A percentile compares a stretch with the other conserved stretches of the same genome.
These are phyloP conservation scores for Aphidius ervi DNA, from an alignment of 1,140 invertebrate species.

Conservation along the genomic window DNA sequence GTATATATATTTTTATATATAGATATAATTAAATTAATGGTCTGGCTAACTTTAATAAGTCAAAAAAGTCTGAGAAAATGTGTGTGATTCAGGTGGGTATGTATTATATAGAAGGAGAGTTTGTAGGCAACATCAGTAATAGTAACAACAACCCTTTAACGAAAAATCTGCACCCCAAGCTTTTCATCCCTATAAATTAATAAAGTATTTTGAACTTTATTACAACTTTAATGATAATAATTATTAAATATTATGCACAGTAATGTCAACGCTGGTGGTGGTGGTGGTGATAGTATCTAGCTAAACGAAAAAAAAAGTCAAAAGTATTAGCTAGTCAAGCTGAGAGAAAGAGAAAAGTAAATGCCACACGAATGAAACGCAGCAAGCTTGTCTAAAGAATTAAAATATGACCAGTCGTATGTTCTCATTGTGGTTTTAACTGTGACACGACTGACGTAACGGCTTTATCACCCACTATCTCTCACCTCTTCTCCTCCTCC, in stretches of 20 bases:
- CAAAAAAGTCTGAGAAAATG: conserved; percentile 6
- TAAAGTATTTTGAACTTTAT: conserved; percentile 55
- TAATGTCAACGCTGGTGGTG: conserved; percentile 43
- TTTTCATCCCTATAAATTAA: conserved; percentile 53
- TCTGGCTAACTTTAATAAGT: not conserved
- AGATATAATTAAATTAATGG: not conserved
- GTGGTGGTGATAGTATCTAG: conserved; percentile 18
- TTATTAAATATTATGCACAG: conserved; percentile 54
- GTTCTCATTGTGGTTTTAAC: conserved; percentile 50
- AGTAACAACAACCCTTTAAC: conserved; percentile 39
- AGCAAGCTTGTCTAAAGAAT: conserved; percentile 49
- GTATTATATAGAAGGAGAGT: too few species aligned
- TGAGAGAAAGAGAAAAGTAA: conserved; percentile 3
- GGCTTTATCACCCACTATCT: conserved; percentile 35
- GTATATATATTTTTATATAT: too few species aligned
- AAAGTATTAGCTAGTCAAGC: conserved; percentile 21
- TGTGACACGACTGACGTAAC: conserved; percentile 49
- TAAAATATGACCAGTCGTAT: conserved; percentile 53
- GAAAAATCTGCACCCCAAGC: not conserved
- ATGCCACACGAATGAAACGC: conserved; percentile 14
- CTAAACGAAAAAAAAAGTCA: conserved; percentile 39
- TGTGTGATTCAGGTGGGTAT: conserved; percentile 3
- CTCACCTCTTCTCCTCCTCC: conserved; percentile 15
- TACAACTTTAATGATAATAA: conserved; percentile 55
- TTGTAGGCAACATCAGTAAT: too few species aligned